Base-by-base conservation (phyloP, 2,113 vertebrate species). In the Alosa alosa region DNA sequence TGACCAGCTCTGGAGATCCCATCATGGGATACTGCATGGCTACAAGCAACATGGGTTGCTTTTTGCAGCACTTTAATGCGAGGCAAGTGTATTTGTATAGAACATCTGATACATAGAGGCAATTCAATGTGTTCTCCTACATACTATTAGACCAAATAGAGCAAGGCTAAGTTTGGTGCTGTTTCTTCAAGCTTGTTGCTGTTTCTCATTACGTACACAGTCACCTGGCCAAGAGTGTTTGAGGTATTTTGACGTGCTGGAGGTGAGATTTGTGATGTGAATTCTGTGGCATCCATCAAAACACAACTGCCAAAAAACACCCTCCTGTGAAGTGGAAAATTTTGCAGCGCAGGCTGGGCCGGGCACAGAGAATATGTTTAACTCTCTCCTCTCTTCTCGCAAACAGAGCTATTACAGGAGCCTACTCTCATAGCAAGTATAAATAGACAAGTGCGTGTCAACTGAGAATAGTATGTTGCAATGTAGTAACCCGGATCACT, bases 391-490 rank as follows among this genome's bases (percentile, higher is more conserved):
- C 31, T 78, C 72, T 78, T 91, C 86, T 91, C 90, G 88, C 82
- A 81, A 87, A 85, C 84, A 78, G 68, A 87, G 91, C 89, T 93
- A 93, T 91, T 92, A 91, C 83, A 82, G 25, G 92, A 91, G 90
- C 86, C 87, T 81, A 89, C 85, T 89, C 89, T 92, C 91, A 92
- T 87, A 9, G 60, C 83, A 8, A 86, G 87, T 94, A 94, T 93
- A 93, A 93, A 95, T 94, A 94, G 92, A 86, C 72, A 86, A 4
- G 5, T 84, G 84, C 88, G 86, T 91, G 92, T 92, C 92, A 45
- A 50, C 49, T 52, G 72, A 78, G 31, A 78, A 84, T 39, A 84
- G 83, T 57, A 90, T 78, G 72, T 78, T 78, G 72, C 41, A 78
- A 78, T 78, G 31, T 36, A 39, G 68, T 75, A 75, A 75, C 31